Evolutionary conservation across 2,797 vertebrate genomes (phyloP).

Genomic region (Steatocranus sp.): DNA sequence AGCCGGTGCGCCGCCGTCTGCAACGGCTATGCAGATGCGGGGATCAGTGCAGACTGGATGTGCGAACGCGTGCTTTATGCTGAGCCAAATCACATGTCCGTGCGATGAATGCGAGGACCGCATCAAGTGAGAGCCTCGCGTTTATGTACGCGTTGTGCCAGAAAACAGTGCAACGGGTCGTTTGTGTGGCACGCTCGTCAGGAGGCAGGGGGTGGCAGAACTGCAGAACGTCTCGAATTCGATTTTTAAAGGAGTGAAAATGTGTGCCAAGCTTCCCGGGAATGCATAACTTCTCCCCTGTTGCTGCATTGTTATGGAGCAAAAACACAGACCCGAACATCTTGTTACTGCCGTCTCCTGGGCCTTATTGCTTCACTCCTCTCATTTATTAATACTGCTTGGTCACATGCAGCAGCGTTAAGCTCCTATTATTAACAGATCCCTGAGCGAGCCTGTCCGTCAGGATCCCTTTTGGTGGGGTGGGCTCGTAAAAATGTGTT

Average conservation of each 20-base stretch:
- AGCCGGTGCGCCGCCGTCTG: slow-evolving; percentile 5
- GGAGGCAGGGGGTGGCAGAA: background rate
- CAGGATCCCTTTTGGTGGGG: background rate
- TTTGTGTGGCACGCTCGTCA: background rate
- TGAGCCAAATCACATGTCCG: background rate
- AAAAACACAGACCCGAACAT: background rate
- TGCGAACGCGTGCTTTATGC: slow-evolving; percentile 13
- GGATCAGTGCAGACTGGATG: slow-evolving; percentile 1
- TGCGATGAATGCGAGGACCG: background rate
- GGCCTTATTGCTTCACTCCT: slow-evolving; percentile 9
- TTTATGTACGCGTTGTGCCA: background rate
- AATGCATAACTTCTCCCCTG: slow-evolving; percentile 42
- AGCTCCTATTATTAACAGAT: slow-evolving; percentile 62
- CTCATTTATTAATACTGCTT: slow-evolving; percentile 10
- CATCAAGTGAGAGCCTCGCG: background rate
- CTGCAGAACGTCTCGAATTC: background rate
- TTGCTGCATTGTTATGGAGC: slow-evolving; percentile 44
- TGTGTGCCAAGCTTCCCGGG: slow-evolving; percentile 31
- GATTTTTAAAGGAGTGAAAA: background rate
- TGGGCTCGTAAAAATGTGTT: slow-evolving; percentile 11
- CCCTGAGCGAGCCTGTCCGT: slow-evolving; percentile 52
- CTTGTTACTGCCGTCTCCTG: slow-evolving; percentile 1
- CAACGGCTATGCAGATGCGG: slow-evolving; percentile 39
- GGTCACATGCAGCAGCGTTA: slow-evolving; percentile 29
- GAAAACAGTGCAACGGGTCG: background rate